Percentiles rank a stretch among this genome's conserved stretches.
phyloP scores from a whole-genome alignment of 2,797 vertebrate species.

The Leptatherina wallacei region DNA sequence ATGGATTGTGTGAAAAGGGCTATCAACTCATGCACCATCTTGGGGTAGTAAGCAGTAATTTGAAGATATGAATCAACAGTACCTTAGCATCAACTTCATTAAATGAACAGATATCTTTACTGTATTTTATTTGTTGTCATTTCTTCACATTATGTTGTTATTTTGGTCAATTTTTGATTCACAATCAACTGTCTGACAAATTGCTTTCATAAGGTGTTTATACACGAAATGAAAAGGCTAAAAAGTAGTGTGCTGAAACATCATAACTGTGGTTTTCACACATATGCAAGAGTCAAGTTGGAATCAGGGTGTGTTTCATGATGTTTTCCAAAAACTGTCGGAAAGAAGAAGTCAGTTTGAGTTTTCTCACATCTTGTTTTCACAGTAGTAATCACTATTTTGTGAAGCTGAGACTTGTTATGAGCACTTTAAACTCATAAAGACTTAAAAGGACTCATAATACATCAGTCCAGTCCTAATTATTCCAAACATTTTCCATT shows the following conservation, averaged over 20 bases:
- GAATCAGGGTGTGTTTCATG: slow-evolving; percentile 8
- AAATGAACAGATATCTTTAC: too few species aligned
- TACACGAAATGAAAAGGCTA: neutral
- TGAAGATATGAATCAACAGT: too few species aligned
- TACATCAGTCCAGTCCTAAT: neutral
- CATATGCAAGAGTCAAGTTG: neutral
- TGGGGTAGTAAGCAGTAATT: too few species aligned
- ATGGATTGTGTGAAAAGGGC: too few species aligned
- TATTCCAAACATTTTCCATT: slow-evolving; percentile 9
- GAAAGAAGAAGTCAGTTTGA: neutral
- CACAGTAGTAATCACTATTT: neutral
- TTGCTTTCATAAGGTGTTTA: neutral
- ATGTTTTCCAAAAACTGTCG: neutral
- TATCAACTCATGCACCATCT: too few species aligned
- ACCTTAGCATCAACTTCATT: too few species aligned
- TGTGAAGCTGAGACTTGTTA: neutral
- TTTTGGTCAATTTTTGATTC: neutral
- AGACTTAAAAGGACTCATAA: neutral
- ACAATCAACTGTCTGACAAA: neutral
- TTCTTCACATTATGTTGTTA: too few species aligned
- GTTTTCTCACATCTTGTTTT: neutral
- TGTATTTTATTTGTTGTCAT: too few species aligned
- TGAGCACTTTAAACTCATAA: neutral
- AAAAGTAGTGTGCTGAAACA: neutral
- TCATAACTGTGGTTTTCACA: neutral